Conservation (phyloP, 2,888 invertebrate species). For the Plagodis pulveraria region DNA sequence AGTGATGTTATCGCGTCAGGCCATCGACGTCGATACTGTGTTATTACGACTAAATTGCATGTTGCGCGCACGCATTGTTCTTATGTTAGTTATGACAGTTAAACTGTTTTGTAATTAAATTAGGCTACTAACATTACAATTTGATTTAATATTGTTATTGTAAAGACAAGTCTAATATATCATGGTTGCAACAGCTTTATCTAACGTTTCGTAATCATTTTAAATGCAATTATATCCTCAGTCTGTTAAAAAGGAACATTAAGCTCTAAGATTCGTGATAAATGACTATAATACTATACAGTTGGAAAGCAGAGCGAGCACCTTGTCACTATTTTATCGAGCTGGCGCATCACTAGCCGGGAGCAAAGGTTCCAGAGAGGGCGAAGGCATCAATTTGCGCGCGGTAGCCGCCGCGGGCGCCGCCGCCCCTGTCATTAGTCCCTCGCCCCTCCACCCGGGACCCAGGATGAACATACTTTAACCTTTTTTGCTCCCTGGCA, state of each 20-base stretch:
- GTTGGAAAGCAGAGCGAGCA: conserved; percentile 60
- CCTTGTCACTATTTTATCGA: conserved; percentile 75
- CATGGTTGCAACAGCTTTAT: no score
- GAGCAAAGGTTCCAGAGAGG: conserved; percentile 81
- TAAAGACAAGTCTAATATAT: no score
- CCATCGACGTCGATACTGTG: conserved; percentile 69
- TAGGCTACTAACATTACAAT: conserved; percentile 15
- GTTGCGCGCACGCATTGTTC: conserved; percentile 47
- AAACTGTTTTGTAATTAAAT: conserved; percentile 31
- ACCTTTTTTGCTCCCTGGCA: conserved; percentile 83
- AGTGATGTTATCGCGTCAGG: conserved; percentile 68
- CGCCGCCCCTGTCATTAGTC: conserved; percentile 83
- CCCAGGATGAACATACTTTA: conserved; percentile 76
- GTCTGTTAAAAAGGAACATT: conserved; percentile 16
- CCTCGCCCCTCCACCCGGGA: conserved; percentile 49
- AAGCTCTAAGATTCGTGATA: conserved; percentile 1
- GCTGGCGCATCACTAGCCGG: conserved; percentile 79
- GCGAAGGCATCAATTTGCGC: conserved; percentile 83
- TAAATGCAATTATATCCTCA: conserved; percentile 7
- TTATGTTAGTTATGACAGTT: conserved; percentile 34
- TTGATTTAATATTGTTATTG: conserved; percentile 4
- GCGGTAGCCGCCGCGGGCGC: conserved; percentile 83
- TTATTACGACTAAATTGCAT: conserved; percentile 58
- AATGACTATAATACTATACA: conserved; percentile 34
- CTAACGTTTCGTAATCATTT: conserved; percentile 1